Evolutionary conservation across 1,140 invertebrate genomes (phyloP), one percentile per base, ranked within the genome.

Genomic region (Drosophila punjabiensis): DNA sequence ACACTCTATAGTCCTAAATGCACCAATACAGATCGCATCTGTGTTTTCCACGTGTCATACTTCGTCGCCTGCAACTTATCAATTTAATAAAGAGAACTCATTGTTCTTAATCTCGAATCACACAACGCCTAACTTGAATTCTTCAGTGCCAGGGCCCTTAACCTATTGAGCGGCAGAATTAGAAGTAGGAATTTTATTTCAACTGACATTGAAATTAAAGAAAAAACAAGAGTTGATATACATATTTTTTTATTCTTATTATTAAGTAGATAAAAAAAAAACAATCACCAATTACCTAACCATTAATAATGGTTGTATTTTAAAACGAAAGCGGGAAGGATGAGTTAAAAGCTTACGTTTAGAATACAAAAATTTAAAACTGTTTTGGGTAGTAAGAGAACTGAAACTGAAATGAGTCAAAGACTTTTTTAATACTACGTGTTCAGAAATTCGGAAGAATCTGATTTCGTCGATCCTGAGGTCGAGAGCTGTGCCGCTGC

Each of bases 31-130:
- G 37, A 39, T 16, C 37, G 16, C 39, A 41, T 71, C 16, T 63
- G 60, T 56, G 64, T 69, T 37, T 47, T 52, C 47, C 66, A 61
- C n/a, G 24, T 59, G 37, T 50, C 35, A 37, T 60, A 68, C 52
- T 69, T 69, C 13, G 18, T 55, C 32, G 56, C 59, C 30, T 63
- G 32, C 13, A 20, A 18, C 16, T 70, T 70, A 0, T 63, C 33
- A 16, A 70, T 63, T 63, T 67, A 24, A 30, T 67, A 67, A 55
- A 56, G n/a, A n/a, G n/a, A n/a, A n/a, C n/a, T n/a, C n/a, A 56
- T 66, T 66, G 39, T 60, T 45, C 58, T 43, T 32, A 9, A 24
- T 60, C n/a, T 30, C 9, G 18, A 35, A 30, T 55, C 18, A 14
- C 53, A 35, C 53, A 55, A 30, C 30, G 53, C 30, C 2, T 30